Percentiles rank a stretch among this genome's conserved stretches.
Evolutionary conservation across 2,797 vertebrate genomes (phyloP).

Genomic region (Coilia nasus): DNA sequence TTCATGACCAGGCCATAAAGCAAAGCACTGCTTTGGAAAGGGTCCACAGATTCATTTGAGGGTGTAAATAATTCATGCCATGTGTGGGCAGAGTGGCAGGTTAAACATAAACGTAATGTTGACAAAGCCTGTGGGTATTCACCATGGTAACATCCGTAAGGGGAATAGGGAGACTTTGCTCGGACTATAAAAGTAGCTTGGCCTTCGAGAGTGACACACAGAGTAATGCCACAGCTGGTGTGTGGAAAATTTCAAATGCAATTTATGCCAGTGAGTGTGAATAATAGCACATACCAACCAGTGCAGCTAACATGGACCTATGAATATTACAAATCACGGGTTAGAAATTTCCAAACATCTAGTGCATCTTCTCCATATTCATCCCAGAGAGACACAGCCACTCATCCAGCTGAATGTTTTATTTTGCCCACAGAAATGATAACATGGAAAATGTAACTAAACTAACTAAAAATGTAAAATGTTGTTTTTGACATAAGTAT

Average conservation of each 20-base stretch:
- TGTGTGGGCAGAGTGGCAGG: conserved; percentile 40
- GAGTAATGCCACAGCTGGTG: conserved; percentile 3
- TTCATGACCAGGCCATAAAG: conserved; percentile 46
- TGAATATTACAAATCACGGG: background rate
- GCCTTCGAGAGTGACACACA: background rate
- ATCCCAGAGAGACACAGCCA: too few species aligned
- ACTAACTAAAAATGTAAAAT: background rate
- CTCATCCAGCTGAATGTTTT: too few species aligned
- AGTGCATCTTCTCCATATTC: background rate
- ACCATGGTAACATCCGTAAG: conserved; percentile 2
- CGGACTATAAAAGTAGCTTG: conserved; percentile 21
- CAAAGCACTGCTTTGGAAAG: conserved; percentile 25
- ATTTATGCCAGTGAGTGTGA: background rate
- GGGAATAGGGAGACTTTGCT: conserved; percentile 18
- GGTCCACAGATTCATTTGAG: conserved; percentile 45
- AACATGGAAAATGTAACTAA: too few species aligned
- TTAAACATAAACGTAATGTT: conserved; percentile 46
- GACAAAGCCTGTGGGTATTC: conserved; percentile 16
- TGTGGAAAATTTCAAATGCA: background rate
- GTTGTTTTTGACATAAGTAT: background rate
- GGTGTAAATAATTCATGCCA: conserved; percentile 58
- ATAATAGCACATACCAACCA: background rate
- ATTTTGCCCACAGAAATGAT: background rate
- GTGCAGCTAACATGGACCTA: background rate
- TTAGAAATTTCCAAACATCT: background rate